Base-by-base conservation (phyloP, 2,888 invertebrate species). In the Drosophila tanythrix region DNA sequence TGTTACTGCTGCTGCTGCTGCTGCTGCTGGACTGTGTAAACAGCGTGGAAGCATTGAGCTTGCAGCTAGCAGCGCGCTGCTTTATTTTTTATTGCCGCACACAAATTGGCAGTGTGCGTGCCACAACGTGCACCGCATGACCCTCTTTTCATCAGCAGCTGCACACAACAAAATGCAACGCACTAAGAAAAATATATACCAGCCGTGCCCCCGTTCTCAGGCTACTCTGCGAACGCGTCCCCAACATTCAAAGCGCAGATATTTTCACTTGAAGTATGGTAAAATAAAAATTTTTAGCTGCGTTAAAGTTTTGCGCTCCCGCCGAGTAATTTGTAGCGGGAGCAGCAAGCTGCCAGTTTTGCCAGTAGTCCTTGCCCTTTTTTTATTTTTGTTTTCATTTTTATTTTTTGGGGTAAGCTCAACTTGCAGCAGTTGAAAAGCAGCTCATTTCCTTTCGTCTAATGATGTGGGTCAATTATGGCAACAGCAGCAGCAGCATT, bases 71-170 rank as follows among this genome's bases (percentile, higher is more conserved):
- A 67, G 64, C 46, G 61, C 75, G 75, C 78, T 78, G 71, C 82
- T 79, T 82, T 79, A 70, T 85, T 87, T 75, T 84, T 74, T 80
- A 74, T 79, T 70, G 76, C 80, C 71, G 64, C 81, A 79, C 83
- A 81, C 78, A 88, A 89, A 89, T 85, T 89, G 88, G 85, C 74
- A 88, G 88, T 89, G 89, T 86, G 85, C 90, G 90, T 85, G 85
- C 79, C 77, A 58, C 74, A 74, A 66, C 69, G 61, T 75, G 73
- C 70, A 70, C 61, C 78, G 79, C 88, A 85, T 82, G 80, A 82
- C 80, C 90, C 86, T 85, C 88, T 89, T 84, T 82, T 76, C 74
- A 53, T 35, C 36, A 78, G 64, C 85, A 89, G 83, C 79, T 88
- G 85, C 86, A 80, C 86, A 80, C 79, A 88, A 74, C 78, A 74